Base-by-base conservation (phyloP, 2,888 invertebrate genomes). In the Polia nebulosa region DNA sequence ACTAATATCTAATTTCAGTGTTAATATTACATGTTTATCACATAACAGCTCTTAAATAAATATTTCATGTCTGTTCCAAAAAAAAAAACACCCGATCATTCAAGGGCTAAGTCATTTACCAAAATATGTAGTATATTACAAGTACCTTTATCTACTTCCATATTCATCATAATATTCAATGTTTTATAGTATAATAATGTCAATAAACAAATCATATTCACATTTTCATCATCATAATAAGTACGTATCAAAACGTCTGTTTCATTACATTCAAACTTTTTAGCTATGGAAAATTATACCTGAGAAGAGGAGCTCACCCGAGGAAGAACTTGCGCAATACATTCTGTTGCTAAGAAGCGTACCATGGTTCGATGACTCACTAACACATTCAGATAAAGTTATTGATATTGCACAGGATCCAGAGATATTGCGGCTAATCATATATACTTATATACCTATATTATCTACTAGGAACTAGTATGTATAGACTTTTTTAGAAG, bases 211-310 rank as follows among this genome's bases (percentile, higher is more conserved):
- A 2, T 17, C 13, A 22, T 64, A n/a, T 32, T 32, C 29, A 39
- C 29, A 64, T 39, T 49, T 36, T 25, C n/a, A 5, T 32, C n/a
- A 39, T 65, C 65, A 49, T 13, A 39, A 65, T 64, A 32, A 41
- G 15, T 25, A 15, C 29, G 64, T 29, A 20, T 17, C 27, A 29
- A n/a, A 32, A 39, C 15, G 32, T 39, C 29, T 51, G n/a, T 65
- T 65, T 65, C 41, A 65, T 63, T 65, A n/a, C 22, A 8, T 22
- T 20, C 2, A 29, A 47, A 36, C 4, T 44, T 27, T 27, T 20
- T 53, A 20, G 6, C 3, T 25, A n/a, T 34, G 36, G 6, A 53
- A 39, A n/a, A 2, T 29, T 6, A 39, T 5, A 5, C 17, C 20
- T 44, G 11, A 5, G 4, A n/a, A 11, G 11, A 44, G 4, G 44